These are phyloP conservation scores for Chaetoderma sp. DNA, from an alignment of 2,888 invertebrate species.

Conservation along the genomic window DNA sequence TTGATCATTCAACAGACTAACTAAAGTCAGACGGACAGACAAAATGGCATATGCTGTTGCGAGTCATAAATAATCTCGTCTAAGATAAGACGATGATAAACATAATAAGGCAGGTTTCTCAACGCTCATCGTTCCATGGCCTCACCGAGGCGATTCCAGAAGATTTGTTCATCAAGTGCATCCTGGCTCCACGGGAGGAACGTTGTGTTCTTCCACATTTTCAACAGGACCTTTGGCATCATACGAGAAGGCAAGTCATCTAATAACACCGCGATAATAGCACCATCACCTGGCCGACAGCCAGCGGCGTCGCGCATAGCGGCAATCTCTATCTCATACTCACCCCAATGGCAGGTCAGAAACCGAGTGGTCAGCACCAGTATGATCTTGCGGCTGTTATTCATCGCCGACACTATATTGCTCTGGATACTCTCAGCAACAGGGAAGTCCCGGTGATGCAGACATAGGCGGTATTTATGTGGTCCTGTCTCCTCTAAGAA, in stretches of 20 bases:
- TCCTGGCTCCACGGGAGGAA: background rate
- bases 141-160: background rate
- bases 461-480: background rate
- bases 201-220: background rate
- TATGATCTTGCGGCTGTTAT: background rate
- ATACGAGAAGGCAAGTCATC: background rate
- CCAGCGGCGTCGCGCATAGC: background rate
- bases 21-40: too few species aligned
- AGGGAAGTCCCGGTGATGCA: background rate
- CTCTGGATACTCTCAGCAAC: background rate
- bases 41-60: too few species aligned
- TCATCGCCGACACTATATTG: background rate
- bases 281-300: background rate
- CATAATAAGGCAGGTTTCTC: too few species aligned
- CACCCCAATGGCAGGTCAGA: background rate
- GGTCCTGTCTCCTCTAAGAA: background rate
- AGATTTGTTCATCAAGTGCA: background rate
- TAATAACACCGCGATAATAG: background rate
- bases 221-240: background rate
- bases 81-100: too few species aligned
- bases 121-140: background rate
- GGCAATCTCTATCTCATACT: conserved; percentile 8
- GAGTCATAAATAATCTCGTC: too few species aligned
- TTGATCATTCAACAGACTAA: too few species aligned
- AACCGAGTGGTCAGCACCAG: background rate